These are phyloP conservation scores for Sycophila texana DNA, from an alignment of 2,888 invertebrate species.

Conservation along the genomic window DNA sequence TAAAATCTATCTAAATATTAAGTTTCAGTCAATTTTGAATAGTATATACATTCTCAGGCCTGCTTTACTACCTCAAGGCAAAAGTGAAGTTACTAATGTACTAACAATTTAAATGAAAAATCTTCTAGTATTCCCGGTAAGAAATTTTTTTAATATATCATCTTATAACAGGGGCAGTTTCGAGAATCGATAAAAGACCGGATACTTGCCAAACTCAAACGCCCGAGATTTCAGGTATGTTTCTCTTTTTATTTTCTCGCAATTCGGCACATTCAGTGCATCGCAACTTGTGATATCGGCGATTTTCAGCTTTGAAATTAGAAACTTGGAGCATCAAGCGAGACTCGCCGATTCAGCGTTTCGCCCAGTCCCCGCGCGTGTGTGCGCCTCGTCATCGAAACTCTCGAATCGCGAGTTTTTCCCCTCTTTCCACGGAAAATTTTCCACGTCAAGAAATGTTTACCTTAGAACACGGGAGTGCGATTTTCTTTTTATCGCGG, in stretches of 20 bases:
- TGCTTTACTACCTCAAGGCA: no score
- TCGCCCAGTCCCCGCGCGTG: background rate
- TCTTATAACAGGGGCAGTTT: no score
- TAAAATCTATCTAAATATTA: no score
- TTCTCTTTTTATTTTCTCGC: constrained; percentile 20
- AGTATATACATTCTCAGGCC: no score
- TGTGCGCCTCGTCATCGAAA: background rate
- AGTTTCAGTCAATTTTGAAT: no score
- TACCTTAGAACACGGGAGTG: background rate
- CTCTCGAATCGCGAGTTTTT: background rate
- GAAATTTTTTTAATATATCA: no score
- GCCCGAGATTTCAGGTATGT: no score
- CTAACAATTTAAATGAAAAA: no score
- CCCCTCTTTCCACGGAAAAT: background rate
- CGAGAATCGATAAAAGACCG: background rate
- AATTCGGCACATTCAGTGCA: constrained; percentile 21
- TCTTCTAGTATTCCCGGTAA: no score
- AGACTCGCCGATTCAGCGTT: constrained; percentile 36
- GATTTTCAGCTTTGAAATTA: constrained; percentile 38
- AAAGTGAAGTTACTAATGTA: no score
- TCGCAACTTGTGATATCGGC: constrained; percentile 38
- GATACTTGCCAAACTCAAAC: background rate
- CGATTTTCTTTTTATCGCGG: constrained; percentile 6
- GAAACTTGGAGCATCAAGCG: constrained; percentile 20
- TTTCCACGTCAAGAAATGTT: constrained; percentile 11